Conservation (phyloP, 2,113 vertebrate genomes). For the Ochotona curzoniae region DNA sequence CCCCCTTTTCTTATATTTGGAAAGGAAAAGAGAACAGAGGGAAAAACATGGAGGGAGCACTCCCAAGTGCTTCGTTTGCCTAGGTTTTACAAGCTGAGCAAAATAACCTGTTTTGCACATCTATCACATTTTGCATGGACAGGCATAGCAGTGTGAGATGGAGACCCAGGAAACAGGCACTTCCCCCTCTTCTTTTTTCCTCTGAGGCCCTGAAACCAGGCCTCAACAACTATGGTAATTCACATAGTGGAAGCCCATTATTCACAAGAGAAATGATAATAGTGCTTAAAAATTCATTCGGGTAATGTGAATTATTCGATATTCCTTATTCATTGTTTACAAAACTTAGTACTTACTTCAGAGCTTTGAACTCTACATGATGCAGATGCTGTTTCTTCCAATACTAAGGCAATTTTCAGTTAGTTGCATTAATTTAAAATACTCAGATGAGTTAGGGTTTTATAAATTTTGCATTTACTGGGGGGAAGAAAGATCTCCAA, state of each 20-base stretch:
- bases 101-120: too few species aligned
- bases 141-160: too few species aligned
- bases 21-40: too few species aligned
- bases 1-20: too few species aligned
- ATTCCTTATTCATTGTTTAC: not conserved
- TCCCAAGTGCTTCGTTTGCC: too few species aligned
- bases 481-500: not conserved
- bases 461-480: not conserved
- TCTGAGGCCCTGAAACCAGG: too few species aligned
- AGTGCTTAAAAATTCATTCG: not conserved
- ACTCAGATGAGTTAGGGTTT: not conserved
- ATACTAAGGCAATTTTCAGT: not conserved
- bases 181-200: too few species aligned
- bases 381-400: not conserved
- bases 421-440: conserved; percentile 13
- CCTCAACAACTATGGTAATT: not conserved
- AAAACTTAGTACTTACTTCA: not conserved
- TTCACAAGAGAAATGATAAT: not conserved
- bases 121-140: too few species aligned
- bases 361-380: not conserved
- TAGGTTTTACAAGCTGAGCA: too few species aligned
- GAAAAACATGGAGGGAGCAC: too few species aligned
- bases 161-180: too few species aligned
- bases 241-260: not conserved
- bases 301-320: not conserved